Conservation (phyloP, 2,113 vertebrate species). For the Ellobius talpinus region DNA sequence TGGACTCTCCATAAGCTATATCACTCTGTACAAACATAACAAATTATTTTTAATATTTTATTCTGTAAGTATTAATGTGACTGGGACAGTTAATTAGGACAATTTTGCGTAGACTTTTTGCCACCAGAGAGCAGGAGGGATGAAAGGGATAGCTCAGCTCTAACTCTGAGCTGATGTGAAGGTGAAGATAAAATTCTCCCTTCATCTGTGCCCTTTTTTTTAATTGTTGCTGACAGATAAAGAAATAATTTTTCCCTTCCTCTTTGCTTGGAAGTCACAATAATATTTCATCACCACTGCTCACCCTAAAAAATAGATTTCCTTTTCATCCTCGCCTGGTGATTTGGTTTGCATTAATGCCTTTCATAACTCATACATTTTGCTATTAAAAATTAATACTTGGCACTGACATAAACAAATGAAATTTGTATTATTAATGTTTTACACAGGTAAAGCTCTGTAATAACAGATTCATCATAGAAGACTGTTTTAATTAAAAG, state of each 20-base stretch:
- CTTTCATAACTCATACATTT: slow-evolving; percentile 91
- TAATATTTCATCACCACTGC: slow-evolving; percentile 88
- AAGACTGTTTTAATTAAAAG: slow-evolving; percentile 91
- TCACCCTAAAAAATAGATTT: slow-evolving; percentile 90
- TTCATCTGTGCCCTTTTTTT: slow-evolving; percentile 75
- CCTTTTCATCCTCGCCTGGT: slow-evolving; percentile 88
- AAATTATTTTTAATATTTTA: slow-evolving; percentile 63
- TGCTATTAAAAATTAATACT: slow-evolving; percentile 91
- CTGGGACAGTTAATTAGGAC: slow-evolving; percentile 69
- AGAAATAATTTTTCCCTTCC: slow-evolving; percentile 81
- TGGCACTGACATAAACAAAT: slow-evolving; percentile 91
- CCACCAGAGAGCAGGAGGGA: slow-evolving; percentile 55
- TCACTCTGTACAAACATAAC: background rate
- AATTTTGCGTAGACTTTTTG: slow-evolving; percentile 76
- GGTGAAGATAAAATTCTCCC: slow-evolving; percentile 73
- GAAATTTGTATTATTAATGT: slow-evolving; percentile 93
- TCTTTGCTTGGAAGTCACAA: slow-evolving; percentile 82
- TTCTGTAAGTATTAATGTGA: slow-evolving; percentile 39
- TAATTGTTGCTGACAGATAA: slow-evolving; percentile 83
- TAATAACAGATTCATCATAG: slow-evolving; percentile 91
- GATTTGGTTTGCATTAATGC: slow-evolving; percentile 91
- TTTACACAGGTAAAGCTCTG: slow-evolving; percentile 92
- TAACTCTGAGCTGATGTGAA: slow-evolving; percentile 71
- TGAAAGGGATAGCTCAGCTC: slow-evolving; percentile 69
- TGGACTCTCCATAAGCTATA: background rate